Conservation (phyloP, 2,888 invertebrate species). For the Orthosia gothica region DNA sequence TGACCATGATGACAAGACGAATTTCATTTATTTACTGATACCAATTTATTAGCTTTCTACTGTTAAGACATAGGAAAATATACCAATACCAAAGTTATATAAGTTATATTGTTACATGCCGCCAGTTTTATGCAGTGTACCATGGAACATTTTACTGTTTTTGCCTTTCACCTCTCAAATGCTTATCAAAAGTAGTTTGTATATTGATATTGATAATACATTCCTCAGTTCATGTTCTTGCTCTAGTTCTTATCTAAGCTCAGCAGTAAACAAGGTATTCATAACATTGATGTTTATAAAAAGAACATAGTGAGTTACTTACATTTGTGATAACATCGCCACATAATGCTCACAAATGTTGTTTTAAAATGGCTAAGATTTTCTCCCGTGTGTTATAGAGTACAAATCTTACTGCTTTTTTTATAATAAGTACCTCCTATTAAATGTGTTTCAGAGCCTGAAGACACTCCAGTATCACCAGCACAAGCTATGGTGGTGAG, state of each 20-base stretch:
- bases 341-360: neutral
- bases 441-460: constrained; percentile 90
- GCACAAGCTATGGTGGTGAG: constrained; percentile 94
- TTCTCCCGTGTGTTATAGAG: neutral
- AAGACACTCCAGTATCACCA: constrained; percentile 93
- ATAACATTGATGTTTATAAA: constrained; percentile 26
- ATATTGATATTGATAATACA: neutral
- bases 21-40: constrained; percentile 23
- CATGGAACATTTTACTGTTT: neutral
- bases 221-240: constrained; percentile 2
- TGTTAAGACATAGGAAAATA: neutral
- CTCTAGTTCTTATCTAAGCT: constrained; percentile 20
- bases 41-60: neutral
- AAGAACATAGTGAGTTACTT: neutral
- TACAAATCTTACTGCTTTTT: neutral
- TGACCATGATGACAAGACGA: constrained; percentile 54
- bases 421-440: neutral
- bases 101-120: neutral
- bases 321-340: constrained; percentile 22
- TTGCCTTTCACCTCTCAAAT: constrained; percentile 33
- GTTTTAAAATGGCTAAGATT: neutral
- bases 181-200: neutral
- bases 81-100: neutral
- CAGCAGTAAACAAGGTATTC: constrained; percentile 39
- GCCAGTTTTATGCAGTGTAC: neutral